These are phyloP conservation scores for Drosophila saltans DNA, from an alignment of 1,140 invertebrate genomes.

Conservation along the genomic window DNA sequence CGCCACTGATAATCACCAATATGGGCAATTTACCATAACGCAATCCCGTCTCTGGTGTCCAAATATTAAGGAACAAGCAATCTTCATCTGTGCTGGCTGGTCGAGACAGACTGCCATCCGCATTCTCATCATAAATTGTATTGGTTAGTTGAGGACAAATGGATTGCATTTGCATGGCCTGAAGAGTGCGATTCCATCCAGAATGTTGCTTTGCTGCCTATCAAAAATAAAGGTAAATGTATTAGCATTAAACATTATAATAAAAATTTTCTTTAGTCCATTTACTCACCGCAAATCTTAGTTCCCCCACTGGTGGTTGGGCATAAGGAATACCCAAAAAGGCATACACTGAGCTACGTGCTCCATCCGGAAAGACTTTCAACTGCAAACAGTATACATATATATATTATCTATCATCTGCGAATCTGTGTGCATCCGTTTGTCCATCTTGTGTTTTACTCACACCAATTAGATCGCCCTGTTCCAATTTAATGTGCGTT, in stretches of 20 bases:
- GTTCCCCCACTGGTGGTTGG: slow-evolving; percentile 85
- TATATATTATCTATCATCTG: background rate
- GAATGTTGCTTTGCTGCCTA: slow-evolving; percentile 84
- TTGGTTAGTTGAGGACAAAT: slow-evolving; percentile 84
- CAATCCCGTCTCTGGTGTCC: slow-evolving; percentile 85
- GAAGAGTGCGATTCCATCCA: slow-evolving; percentile 84
- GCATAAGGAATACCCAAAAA: slow-evolving; percentile 89
- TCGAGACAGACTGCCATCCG: slow-evolving; percentile 50
- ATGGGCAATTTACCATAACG: slow-evolving; percentile 85
- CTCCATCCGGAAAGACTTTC: slow-evolving; percentile 83
- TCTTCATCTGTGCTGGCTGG: slow-evolving; percentile 83
- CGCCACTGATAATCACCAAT: slow-evolving; percentile 86
- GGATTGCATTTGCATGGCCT: slow-evolving; percentile 83
- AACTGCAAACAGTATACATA: slow-evolving; percentile 64
- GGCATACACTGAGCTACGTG: slow-evolving; percentile 84
- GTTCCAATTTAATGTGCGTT: slow-evolving; percentile 71
- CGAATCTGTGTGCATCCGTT: no score
- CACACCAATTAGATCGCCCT: slow-evolving; percentile 73
- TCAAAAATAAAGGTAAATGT: background rate
- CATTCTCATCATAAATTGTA: slow-evolving; percentile 75
- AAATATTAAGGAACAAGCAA: slow-evolving; percentile 85
- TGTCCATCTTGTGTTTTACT: slow-evolving; percentile 4
- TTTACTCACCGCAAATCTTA: slow-evolving; percentile 85
- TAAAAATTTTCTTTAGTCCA: background rate
- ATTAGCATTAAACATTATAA: background rate